These are phyloP conservation scores for Physocephala rufipes DNA, from an alignment of 2,888 invertebrate species.

Conservation along the genomic window DNA sequence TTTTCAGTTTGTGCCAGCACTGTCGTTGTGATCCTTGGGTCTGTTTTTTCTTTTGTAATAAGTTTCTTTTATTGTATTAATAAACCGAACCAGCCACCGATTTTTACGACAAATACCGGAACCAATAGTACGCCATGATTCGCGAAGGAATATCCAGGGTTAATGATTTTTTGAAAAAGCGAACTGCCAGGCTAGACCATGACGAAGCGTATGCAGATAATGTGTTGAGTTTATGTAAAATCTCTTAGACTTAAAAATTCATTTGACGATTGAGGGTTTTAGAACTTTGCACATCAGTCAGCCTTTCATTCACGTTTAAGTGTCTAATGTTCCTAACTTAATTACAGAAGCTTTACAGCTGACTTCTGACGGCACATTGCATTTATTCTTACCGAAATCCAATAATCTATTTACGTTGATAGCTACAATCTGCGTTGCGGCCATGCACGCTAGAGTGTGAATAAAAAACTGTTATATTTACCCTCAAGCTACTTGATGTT, in stretches of 20 bases:
- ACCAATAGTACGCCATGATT: slow-evolving; percentile 62
- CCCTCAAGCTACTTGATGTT: slow-evolving; percentile 58
- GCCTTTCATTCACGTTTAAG: neutral
- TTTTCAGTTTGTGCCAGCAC: no score
- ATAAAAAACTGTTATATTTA: slow-evolving; percentile 43
- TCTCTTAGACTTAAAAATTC: neutral
- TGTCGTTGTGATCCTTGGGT: no score
- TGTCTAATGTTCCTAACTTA: slow-evolving; percentile 48
- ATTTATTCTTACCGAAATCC: slow-evolving; percentile 52
- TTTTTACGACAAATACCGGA: slow-evolving; percentile 48
- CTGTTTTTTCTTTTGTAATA: slow-evolving; percentile 42
- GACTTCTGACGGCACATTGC: slow-evolving; percentile 60
- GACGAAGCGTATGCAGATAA: neutral
- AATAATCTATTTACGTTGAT: slow-evolving; percentile 42
- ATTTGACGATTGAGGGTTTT: neutral
- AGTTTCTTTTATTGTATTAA: slow-evolving; percentile 62
- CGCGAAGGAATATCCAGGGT: slow-evolving; percentile 55
- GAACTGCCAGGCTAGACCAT: slow-evolving; percentile 8
- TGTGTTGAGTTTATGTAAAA: neutral
- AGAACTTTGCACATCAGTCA: neutral
- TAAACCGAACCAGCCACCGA: slow-evolving; percentile 56
- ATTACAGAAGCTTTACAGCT: slow-evolving; percentile 61
- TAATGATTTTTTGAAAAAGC: neutral
- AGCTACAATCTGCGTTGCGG: slow-evolving; percentile 20
- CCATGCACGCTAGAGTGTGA: neutral